Percentiles rank a stretch among this genome's conserved stretches.
Evolutionary conservation across 2,888 invertebrate genomes (phyloP).

Genomic region (Folsomia candida): DNA sequence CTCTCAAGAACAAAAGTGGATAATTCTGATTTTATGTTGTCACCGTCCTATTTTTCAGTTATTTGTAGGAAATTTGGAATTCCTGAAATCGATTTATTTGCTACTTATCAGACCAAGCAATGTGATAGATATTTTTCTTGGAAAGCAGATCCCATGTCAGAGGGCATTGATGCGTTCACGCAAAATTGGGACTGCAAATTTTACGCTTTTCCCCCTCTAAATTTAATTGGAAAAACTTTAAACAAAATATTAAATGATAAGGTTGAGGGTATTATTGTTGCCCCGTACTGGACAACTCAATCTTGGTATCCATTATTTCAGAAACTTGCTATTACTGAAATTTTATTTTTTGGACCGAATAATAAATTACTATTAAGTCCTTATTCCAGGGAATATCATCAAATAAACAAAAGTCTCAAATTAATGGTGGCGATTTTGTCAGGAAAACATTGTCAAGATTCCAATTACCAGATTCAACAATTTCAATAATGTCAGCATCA

Average conservation of each 20-base stretch:
- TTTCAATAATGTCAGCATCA: too few relatives aligned
- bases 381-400: too few relatives aligned
- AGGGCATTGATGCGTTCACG: conserved; percentile 30
- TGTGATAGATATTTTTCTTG: conserved; percentile 19
- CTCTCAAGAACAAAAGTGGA: too few relatives aligned
- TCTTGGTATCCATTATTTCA: conserved; percentile 14
- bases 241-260: conserved; percentile 1
- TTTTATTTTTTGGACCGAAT: neutral
- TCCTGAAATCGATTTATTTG: too few relatives aligned
- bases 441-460: too few relatives aligned
- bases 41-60: too few relatives aligned
- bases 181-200: conserved; percentile 17
- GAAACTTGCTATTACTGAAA: neutral
- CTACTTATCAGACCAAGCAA: conserved; percentile 20
- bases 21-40: too few relatives aligned
- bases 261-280: conserved; percentile 4
- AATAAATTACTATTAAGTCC: too few relatives aligned
- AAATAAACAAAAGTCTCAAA: too few relatives aligned
- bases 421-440: too few relatives aligned
- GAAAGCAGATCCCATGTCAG: conserved; percentile 19
- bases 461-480: too few relatives aligned
- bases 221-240: neutral
- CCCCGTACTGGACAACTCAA: conserved; percentile 7
- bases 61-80: neutral
- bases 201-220: too few relatives aligned